Base-by-base conservation (phyloP, 1,140 invertebrate species). In the Cataglyphis hispanica region DNA sequence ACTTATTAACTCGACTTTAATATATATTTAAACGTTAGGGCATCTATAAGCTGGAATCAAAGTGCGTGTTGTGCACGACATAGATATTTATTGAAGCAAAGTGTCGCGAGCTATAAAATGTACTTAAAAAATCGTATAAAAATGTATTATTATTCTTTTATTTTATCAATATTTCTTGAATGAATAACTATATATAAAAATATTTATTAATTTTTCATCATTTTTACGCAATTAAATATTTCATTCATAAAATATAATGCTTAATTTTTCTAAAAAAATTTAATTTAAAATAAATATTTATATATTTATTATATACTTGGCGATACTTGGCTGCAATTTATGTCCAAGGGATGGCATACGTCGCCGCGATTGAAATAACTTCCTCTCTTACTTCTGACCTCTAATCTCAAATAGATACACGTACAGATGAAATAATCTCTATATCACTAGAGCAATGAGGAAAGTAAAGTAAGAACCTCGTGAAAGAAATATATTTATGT, bases 1-100 rank as follows among this genome's bases (percentile, higher is more conserved):
- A 87, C 67, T 87, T 72, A 50, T 85, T 70, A 84, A 81, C 37
- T 58, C 27, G 25, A 80, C 46, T 67, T 46, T 67, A 78, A 64
- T 76, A 85, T 76, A 85, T 64, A 69, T 67, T 16, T 76, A 76
- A 40, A 50, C n/a, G 60, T 25, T 58, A 76, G 43, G 70, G 40
- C 31, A 46, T 46, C 11, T 74, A 66, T 85, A 83, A 84, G 60
- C 75, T 61, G 83, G 63, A 89, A 88, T 85, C 80, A 76, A 88
- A 87, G 81, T 83, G 72, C 50, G 64, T 78, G 37, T 61, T 67
- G 43, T 37, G 56, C 25, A 10, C 34, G 43, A 34, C 53, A 37
- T 67, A 43, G 63, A 70, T 67, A 58, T 56, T 69, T 56, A 25
- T 80, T 56, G 25, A 11, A 37, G 64, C 77, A 22, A 58, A 80